Conservation (phyloP, 2,888 invertebrate species). For the Cryptosula pallasiana region DNA sequence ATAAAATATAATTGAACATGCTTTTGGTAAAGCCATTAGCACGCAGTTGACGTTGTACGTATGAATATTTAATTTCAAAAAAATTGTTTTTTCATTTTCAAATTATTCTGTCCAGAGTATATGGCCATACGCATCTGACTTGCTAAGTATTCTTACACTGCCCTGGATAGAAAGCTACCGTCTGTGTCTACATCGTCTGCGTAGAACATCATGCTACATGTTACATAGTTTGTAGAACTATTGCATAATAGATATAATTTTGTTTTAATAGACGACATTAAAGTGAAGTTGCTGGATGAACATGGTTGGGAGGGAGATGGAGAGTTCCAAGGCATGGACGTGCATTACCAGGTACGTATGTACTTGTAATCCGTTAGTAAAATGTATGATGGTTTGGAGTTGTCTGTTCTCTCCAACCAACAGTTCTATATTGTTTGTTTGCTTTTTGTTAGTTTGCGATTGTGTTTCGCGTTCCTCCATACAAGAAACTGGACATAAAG, state of each 20-base stretch:
- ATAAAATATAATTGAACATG: too few species aligned
- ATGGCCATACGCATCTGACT: too few species aligned
- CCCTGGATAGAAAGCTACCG: too few species aligned
- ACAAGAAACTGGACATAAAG: conserved; percentile 1
- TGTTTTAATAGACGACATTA: conserved; percentile 11
- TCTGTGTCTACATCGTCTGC: too few species aligned
- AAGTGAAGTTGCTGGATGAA: conserved; percentile 2
- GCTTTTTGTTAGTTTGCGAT: background rate
- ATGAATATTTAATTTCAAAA: too few species aligned
- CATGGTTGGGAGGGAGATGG: conserved; percentile 17
- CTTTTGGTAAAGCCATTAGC: too few species aligned
- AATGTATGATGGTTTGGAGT: background rate
- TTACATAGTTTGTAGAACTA: too few species aligned
- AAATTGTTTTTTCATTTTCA: too few species aligned
- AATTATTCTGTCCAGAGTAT: too few species aligned
- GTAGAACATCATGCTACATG: too few species aligned
- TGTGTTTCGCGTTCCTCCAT: conserved; percentile 16
- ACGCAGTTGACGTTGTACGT: too few species aligned
- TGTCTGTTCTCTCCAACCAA: background rate
- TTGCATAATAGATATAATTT: background rate
- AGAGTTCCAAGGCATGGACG: background rate
- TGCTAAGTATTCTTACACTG: too few species aligned
- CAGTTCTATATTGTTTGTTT: background rate
- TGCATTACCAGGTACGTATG: conserved; percentile 12
- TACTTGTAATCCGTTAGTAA: background rate